phyloP scores from a whole-genome alignment of 2,113 vertebrate species.

The Montifringilla adamsi region DNA sequence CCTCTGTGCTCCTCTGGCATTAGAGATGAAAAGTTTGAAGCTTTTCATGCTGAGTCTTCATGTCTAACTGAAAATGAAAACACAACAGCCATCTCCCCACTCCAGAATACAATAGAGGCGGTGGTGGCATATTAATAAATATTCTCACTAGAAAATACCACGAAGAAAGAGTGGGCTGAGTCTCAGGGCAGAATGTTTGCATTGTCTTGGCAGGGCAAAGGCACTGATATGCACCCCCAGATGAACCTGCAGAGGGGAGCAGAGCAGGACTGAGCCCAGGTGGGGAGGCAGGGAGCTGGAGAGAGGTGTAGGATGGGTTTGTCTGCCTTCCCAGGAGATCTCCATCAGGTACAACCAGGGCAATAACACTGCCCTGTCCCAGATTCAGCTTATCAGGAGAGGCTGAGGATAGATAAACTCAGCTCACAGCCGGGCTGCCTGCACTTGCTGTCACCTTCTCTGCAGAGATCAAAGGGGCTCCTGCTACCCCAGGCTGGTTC shows the following conservation, averaged over 20 bases:
- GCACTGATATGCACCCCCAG: background rate
- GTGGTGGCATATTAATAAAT: background rate
- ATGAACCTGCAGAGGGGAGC: background rate
- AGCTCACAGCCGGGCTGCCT: background rate
- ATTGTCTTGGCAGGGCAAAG: background rate
- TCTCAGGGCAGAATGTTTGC: background rate
- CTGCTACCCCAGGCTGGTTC: background rate
- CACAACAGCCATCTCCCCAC: background rate
- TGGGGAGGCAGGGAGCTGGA: background rate
- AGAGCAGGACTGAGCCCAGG: background rate
- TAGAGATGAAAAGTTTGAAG: background rate
- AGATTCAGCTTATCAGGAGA: background rate
- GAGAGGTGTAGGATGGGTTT: background rate
- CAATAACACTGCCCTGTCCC: background rate
- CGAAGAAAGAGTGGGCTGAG: background rate
- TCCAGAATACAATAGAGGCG: background rate
- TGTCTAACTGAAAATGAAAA: background rate
- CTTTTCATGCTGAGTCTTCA: background rate
- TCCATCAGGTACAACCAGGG: background rate
- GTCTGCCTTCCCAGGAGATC: background rate
- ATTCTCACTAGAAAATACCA: background rate
- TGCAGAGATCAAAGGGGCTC: background rate
- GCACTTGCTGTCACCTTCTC: rapidly evolving
- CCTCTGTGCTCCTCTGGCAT: background rate
- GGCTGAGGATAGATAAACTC: background rate